A percentile compares a stretch with the other conserved stretches of the same genome.
These are phyloP conservation scores for Apostichopus parvimensis DNA, from an alignment of 35 echinoderm and acorn worm species.

Conservation along the genomic window DNA sequence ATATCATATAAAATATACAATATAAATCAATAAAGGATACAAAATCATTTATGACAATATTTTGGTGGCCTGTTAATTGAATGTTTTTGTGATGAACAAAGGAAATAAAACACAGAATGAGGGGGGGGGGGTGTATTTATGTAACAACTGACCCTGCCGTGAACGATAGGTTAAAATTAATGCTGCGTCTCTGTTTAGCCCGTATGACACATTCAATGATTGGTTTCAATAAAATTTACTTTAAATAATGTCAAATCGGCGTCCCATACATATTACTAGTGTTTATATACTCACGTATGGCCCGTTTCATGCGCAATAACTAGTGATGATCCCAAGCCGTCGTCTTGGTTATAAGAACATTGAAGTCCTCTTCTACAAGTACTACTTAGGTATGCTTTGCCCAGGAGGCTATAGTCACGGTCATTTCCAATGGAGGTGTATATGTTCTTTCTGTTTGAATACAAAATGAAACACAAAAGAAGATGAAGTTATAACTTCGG, in stretches of 20 bases:
- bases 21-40: no score
- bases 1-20: no score
- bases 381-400: constrained; percentile 56
- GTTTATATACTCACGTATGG: constrained; percentile 60
- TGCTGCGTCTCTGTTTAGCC: no score
- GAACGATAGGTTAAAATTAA: no score
- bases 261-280: background rate
- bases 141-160: no score
- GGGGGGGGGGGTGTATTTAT: no score
- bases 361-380: constrained; percentile 51
- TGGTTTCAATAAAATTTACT: no score
- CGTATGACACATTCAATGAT: no score
- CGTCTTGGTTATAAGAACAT: constrained; percentile 68
- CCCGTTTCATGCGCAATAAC: constrained; percentile 72
- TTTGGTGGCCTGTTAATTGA: background rate
- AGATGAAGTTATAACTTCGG: no score
- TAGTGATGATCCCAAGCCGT: constrained; percentile 59
- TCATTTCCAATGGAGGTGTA: constrained; percentile 8
- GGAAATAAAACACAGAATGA: no score
- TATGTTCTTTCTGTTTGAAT: constrained; percentile 51
- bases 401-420: constrained; percentile 45
- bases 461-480: no score
- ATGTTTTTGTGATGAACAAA: background rate
- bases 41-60: background rate
- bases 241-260: no score